Percentiles rank a stretch among this genome's conserved stretches.
phyloP scores from a whole-genome alignment of 2,113 vertebrate species.

The Tragulus kanchil region DNA sequence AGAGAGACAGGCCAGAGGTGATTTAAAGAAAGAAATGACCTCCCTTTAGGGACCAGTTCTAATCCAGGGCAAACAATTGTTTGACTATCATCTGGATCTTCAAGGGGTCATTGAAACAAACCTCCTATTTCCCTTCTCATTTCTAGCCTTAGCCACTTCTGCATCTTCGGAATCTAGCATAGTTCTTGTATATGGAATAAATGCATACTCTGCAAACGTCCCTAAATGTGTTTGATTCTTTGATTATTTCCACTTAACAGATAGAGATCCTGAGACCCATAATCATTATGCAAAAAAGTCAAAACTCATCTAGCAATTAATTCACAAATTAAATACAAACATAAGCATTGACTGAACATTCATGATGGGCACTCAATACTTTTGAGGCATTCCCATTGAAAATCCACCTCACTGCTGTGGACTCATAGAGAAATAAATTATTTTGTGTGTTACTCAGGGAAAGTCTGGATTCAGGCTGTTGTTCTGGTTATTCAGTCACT shows the following conservation, averaged over 20 bases:
- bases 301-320: background rate
- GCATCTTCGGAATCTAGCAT: background rate
- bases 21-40: background rate
- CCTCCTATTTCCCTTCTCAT: background rate
- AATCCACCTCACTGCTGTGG: background rate
- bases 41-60: background rate
- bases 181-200: background rate
- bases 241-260: background rate
- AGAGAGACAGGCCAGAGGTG: background rate
- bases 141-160: background rate
- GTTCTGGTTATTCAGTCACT: background rate
- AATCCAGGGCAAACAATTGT: background rate
- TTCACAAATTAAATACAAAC: background rate
- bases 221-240: background rate
- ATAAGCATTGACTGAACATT: background rate
- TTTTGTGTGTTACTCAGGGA: background rate
- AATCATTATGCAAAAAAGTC: background rate
- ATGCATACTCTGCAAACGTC: background rate
- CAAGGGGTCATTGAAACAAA: background rate
- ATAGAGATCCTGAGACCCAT: background rate
- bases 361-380: background rate
- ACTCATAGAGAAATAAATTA: background rate
- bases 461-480: background rate
- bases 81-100: background rate
- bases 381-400: background rate